Conservation (phyloP, 2,113 vertebrate genomes). For the Columbina picui region DNA sequence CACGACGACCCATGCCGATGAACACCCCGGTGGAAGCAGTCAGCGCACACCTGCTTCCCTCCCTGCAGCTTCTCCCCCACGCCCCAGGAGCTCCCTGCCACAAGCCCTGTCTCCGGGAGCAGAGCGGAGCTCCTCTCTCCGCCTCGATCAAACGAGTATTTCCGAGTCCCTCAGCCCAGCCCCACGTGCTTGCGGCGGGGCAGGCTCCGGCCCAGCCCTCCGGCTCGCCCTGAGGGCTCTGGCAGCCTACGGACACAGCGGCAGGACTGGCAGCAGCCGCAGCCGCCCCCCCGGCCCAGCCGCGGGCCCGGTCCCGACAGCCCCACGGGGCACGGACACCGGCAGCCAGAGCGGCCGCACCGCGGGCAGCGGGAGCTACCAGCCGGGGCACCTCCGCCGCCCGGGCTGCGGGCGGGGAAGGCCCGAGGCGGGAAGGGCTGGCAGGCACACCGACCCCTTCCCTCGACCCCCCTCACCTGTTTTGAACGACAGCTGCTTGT, state of each 20-base stretch:
- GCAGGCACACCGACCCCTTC: neutral
- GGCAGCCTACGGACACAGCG: neutral
- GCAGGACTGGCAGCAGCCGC: neutral
- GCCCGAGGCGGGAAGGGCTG: neutral
- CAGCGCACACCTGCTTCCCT: neutral
- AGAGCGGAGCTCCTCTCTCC: neutral
- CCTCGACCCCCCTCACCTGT: constrained; percentile 81
- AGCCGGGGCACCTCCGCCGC: neutral
- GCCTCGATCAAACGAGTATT: accelerated
- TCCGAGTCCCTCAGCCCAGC: neutral
- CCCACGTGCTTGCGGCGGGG: neutral
- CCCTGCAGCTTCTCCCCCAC: neutral
- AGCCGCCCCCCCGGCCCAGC: neutral
- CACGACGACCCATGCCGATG: neutral
- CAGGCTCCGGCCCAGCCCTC: neutral
- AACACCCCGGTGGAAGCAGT: neutral
- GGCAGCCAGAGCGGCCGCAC: neutral
- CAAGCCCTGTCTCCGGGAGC: neutral
- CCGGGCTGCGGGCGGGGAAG: neutral
- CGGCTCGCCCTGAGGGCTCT: neutral
- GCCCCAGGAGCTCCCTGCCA: neutral
- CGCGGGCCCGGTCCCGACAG: neutral
- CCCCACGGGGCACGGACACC: neutral
- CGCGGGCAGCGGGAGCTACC: neutral
- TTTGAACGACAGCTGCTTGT: constrained; percentile 84